Percentiles rank a stretch among this genome's conserved stretches.
phyloP scores from a whole-genome alignment of 2,113 vertebrate species.

The Tragelaphus strepsiceros region DNA sequence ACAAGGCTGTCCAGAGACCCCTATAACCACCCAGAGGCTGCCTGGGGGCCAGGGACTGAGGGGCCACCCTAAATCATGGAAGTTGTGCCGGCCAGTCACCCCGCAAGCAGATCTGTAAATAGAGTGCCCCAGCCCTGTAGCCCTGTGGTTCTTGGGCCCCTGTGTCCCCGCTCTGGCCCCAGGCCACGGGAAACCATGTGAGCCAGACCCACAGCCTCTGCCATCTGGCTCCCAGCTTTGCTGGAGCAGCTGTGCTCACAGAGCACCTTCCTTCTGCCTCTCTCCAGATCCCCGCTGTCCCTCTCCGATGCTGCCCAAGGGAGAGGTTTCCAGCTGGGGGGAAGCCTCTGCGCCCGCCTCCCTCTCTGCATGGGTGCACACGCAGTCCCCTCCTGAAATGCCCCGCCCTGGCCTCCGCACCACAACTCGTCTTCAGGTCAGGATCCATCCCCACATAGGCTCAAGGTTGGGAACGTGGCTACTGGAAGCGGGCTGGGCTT shows the following conservation, averaged over 20 bases:
- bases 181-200: background rate
- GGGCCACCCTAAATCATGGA: background rate
- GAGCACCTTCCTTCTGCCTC: background rate
- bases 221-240: background rate
- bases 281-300: background rate
- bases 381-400: background rate
- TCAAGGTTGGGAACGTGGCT: background rate
- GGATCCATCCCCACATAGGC: background rate
- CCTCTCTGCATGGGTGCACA: accelerated
- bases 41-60: background rate
- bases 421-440: background rate
- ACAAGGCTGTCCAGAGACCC: background rate
- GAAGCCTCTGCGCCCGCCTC: background rate
- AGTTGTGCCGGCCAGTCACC: background rate
- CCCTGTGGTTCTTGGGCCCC: background rate
- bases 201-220: background rate
- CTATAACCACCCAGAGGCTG: background rate
- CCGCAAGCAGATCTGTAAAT: background rate
- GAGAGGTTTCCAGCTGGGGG: background rate
- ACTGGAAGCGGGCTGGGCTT: background rate
- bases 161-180: background rate
- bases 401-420: background rate
- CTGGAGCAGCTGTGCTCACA: background rate
- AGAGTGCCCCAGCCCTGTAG: accelerated
- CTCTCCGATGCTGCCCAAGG: background rate